phyloP scores from a whole-genome alignment of 1,140 invertebrate genomes.

The Drosophila bocqueti region DNA sequence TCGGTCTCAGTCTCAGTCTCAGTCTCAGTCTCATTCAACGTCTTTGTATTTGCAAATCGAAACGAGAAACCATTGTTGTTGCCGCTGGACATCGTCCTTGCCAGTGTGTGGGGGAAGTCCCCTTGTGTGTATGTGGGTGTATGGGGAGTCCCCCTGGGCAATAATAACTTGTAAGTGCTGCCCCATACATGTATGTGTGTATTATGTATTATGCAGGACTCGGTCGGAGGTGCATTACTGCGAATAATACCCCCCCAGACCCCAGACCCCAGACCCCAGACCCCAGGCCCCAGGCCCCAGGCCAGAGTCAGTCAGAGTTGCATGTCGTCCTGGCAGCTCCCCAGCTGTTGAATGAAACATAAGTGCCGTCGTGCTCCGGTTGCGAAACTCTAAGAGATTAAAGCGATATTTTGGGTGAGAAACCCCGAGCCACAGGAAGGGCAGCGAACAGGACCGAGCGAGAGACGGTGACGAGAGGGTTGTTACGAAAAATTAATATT shows the following conservation, averaged over 20 bases:
- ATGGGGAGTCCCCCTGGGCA: conserved; percentile 10
- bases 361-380: conserved; percentile 16
- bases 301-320: conserved; percentile 13
- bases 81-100: conserved; percentile 29
- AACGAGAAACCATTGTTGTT: conserved; percentile 18
- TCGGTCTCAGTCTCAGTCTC: background rate
- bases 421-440: background rate
- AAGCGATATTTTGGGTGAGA: background rate
- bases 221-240: conserved; percentile 14
- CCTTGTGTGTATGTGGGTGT: background rate
- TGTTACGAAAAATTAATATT: background rate
- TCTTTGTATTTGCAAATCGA: conserved; percentile 20
- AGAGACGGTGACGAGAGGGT: background rate
- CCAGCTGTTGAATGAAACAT: conserved; percentile 23
- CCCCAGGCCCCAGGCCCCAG: background rate
- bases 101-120: background rate
- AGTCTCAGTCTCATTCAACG: background rate
- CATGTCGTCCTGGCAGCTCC: conserved; percentile 5
- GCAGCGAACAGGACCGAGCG: background rate
- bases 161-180: conserved; percentile 49
- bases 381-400: conserved; percentile 25
- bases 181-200: background rate
- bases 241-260: conserved; percentile 1
- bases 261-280: background rate
- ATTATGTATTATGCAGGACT: conserved; percentile 30